Base-by-base conservation (phyloP, 1,140 invertebrate genomes). In the Tetraneura akinire region DNA sequence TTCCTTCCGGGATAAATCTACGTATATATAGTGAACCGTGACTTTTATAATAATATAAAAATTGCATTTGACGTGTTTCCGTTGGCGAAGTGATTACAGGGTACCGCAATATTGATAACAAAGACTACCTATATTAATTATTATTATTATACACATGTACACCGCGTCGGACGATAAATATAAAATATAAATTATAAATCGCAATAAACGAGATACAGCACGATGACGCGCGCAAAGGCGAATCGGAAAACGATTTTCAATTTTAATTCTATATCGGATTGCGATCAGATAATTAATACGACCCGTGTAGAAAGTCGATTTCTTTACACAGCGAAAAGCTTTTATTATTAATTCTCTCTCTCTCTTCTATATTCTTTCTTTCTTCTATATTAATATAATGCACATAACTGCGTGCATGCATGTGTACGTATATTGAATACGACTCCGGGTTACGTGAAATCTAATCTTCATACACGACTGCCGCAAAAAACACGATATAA, bases 281-380 rank as follows among this genome's bases (percentile, higher is more conserved):
- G 3, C 26, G 57, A 62, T 62, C 57, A 62, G 57, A 62, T 62
- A 62, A 62, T 62, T 62, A 62, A 62, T 62, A 62, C 57, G 57
- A 62, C 14, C 57, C 26, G 26, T 62, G 57, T 62, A 62, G 57
- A 62, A 62, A 62, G 57, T 62, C 57, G 57, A 62, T 62, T 62
- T 62, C 23, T 62, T 62, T 62, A 29, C 29, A 29, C 57, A 26
- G 57, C 14, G 57, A 13, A 29, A 29, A 13, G 57, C 14, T 32
- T 62, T 32, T 62, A 26, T 62, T 26, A 29, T 32, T 37, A 37
- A 4, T 8, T 37, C 32, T 37, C 32, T 37, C 32, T 37, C 32
- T 37, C 32, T 37, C 13, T 47, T 47, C 13, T 47, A 1, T 47
- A n/a, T n/a, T 13, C 45, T 47, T 47, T 47, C 13, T 47, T 47